Conservation (phyloP, 2,113 vertebrate species). For the cattle (Bos taurus) region ARS-UCD2.0 NC_037354.1:45209501-45210000, state of each 20-base stretch:
- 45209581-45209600: constrained; percentile 5
- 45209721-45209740: constrained; percentile 39
- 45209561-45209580: constrained; percentile 26
- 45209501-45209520: constrained; percentile 7
- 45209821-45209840: neutral
- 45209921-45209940: neutral
- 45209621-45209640: constrained; percentile 30
- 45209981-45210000: neutral
- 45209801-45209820: neutral
- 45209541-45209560: constrained; percentile 57
- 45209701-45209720: neutral
- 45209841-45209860: neutral
- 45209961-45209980: neutral
- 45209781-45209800: neutral
- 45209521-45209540: constrained; percentile 46
- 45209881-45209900: neutral
- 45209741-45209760: constrained; percentile 22
- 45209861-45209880: neutral
- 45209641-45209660: neutral
- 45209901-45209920: neutral
- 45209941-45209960: neutral
- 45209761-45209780: neutral
- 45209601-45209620: constrained; percentile 21
- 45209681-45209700: neutral
- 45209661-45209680: constrained; percentile 12